Evolutionary conservation across 1,140 invertebrate genomes (phyloP).

Genomic region (Drosophila leontia): DNA sequence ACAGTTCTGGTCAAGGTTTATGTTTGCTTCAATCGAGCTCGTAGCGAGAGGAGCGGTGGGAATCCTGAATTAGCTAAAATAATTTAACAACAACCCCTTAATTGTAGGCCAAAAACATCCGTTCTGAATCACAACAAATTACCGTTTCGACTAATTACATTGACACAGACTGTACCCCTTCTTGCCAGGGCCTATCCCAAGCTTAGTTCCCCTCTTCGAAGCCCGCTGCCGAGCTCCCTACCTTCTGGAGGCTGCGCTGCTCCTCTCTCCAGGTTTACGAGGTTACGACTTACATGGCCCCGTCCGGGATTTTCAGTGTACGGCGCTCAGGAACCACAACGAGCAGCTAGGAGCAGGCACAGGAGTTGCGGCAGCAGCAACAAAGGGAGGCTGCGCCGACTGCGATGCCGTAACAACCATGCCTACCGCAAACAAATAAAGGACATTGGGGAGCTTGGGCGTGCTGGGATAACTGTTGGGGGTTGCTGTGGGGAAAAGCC

Average conservation of each 20-base stretch:
- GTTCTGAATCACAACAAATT: constrained; percentile 27
- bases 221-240: background rate
- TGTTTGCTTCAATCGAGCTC: background rate
- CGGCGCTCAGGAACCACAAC: constrained; percentile 64
- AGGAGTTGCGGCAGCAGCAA: background rate
- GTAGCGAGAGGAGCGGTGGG: background rate
- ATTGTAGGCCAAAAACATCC: constrained; percentile 17
- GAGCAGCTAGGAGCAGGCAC: constrained; percentile 2
- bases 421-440: constrained; percentile 28
- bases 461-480: background rate
- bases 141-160: constrained; percentile 32
- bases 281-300: constrained; percentile 57
- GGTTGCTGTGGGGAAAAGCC: constrained; percentile 2
- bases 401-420: constrained; percentile 12
- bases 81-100: constrained; percentile 1
- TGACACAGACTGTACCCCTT: constrained; percentile 19
- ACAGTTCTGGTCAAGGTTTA: constrained; percentile 3
- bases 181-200: background rate
- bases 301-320: constrained; percentile 52
- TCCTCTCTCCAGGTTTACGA: background rate
- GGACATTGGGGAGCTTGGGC: constrained; percentile 4
- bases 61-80: background rate
- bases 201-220: background rate
- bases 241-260: background rate
- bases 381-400: constrained; percentile 16